Conservation (phyloP, 2,888 invertebrate species). For the Drosophila putrida region DNA sequence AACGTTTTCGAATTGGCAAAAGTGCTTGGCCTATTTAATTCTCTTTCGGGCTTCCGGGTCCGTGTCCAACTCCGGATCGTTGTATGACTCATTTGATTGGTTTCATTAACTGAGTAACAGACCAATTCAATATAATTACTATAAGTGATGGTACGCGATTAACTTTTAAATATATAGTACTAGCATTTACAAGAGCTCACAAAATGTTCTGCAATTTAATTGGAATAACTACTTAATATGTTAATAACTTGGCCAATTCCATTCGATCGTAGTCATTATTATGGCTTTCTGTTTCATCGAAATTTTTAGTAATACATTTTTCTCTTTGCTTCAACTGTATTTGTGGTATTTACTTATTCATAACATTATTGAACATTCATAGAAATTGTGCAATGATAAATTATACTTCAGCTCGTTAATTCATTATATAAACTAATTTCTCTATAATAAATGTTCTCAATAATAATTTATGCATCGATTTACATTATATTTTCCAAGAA, state of each 20-base stretch:
- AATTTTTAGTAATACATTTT: background rate
- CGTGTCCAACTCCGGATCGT: too few species aligned
- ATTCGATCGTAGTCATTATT: slow-evolving; percentile 1
- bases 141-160: background rate
- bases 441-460: too few species aligned
- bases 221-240: background rate
- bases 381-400: too few species aligned
- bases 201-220: background rate
- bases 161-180: background rate
- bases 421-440: background rate
- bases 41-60: slow-evolving; percentile 7
- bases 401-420: background rate
- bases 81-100: slow-evolving; percentile 21
- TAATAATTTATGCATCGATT: too few species aligned
- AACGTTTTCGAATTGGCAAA: slow-evolving; percentile 41
- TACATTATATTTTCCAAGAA: too few species aligned
- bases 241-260: slow-evolving; percentile 6
- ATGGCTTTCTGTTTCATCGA: slow-evolving; percentile 1
- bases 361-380: background rate
- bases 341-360: background rate
- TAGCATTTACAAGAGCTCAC: background rate
- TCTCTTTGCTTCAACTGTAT: background rate
- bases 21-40: slow-evolving; percentile 21
- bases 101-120: slow-evolving; percentile 8
- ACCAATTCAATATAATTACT: slow-evolving; percentile 12